Base-by-base conservation (phyloP, 92 coral and sea anemone genomes). In the Virgularia gustaviana region DNA sequence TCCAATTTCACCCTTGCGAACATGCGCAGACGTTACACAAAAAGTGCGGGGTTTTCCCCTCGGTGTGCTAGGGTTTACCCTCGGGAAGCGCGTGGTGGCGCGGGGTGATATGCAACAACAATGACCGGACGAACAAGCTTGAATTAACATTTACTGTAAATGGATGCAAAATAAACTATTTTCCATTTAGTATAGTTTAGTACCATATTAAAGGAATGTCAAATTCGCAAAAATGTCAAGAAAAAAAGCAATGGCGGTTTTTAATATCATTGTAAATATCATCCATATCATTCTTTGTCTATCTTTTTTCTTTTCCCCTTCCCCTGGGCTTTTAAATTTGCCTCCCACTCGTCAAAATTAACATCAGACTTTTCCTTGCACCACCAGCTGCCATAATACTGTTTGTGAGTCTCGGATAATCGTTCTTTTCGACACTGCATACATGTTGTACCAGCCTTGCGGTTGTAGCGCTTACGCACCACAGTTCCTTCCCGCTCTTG, bases 361-460 rank as follows among this genome's bases (percentile, higher is more conserved):
- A 19, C 9, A 2, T 65, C 55, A 2, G 72, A 3, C 32, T 65
- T 65, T n/a, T 33, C 27, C 10, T 37, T 9, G 33, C 80, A 44
- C 60, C 71, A 75, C 57, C 80, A 33, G 30, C 47, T 49, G 18
- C 80, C 80, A 31, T 60, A 75, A 15, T 75, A 75, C 16, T 75
- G 80, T 0, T 45, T 27, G 22, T 62, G 80, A 18, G 44, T 15
- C 6, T 61, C 15, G 6, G 44, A 42, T 54, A 28, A 28, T 12
- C 66, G 25, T 34, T 75, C 60, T 6, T 62, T 16, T n/a, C 80
- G 38, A 22, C 56, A 60, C 13, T 49, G 29, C 27, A 36, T 41
- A 34, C 57, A 19, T 10, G 44, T 45, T 2, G 80, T 62, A 29
- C 75, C 81, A 12, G n/a, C 36, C 29, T 55, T 65, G 20, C 52